Percentiles rank a stretch among this genome's conserved stretches.
Conservation (phyloP, 2,888 invertebrate genomes). For the Lissonota sp. region DNA sequence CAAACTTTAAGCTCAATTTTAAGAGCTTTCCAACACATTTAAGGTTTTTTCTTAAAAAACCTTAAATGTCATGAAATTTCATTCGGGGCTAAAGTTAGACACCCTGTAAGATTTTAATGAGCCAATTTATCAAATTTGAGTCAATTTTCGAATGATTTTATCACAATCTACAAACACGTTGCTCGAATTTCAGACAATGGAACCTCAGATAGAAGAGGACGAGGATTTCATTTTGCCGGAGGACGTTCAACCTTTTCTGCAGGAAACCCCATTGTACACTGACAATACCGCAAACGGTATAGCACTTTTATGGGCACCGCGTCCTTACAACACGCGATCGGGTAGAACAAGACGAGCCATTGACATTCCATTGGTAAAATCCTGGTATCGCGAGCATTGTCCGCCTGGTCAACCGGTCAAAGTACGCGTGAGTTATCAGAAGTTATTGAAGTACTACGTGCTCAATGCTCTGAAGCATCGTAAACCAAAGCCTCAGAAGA, state of each 20-base stretch:
- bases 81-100: no score
- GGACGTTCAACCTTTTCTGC: conserved; percentile 95
- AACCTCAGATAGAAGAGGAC: conserved; percentile 96
- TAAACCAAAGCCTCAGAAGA: conserved; percentile 99
- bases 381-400: conserved; percentile 98
- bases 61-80: no score
- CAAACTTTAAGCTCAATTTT: no score
- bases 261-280: conserved; percentile 97
- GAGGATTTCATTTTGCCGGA: conserved; percentile 97
- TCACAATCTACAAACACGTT: neutral
- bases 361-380: conserved; percentile 98
- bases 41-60: no score
- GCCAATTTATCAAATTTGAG: neutral
- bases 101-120: neutral
- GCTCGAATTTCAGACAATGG: conserved; percentile 85
- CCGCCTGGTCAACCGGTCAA: conserved; percentile 99
- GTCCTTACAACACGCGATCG: conserved; percentile 98
- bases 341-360: conserved; percentile 96
- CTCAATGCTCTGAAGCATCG: conserved; percentile 98
- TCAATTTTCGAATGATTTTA: neutral
- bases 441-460: conserved; percentile 98
- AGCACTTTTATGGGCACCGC: conserved; percentile 97
- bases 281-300: conserved; percentile 99
- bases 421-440: conserved; percentile 99
- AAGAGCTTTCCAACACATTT: no score